Conservation (phyloP, 2,888 invertebrate species). For the Limnephilus rhombicus region DNA sequence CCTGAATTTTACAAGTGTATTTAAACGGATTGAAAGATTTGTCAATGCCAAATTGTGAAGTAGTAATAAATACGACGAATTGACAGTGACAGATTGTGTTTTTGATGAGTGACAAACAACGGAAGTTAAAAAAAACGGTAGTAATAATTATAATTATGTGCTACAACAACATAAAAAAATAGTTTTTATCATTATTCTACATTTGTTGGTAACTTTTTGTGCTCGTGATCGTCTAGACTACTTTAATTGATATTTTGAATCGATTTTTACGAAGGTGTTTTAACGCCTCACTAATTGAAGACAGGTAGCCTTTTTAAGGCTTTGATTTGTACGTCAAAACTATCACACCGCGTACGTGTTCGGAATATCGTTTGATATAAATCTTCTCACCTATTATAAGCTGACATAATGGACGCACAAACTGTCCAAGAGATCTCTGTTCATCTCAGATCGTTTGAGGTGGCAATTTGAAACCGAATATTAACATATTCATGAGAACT, state of each 20-base stretch:
- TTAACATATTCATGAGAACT: slow-evolving; percentile 40
- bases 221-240: neutral
- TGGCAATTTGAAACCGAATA: slow-evolving; percentile 7
- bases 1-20: neutral
- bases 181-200: neutral
- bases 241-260: neutral
- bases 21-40: neutral
- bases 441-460: neutral
- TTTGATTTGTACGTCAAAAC: slow-evolving; percentile 29
- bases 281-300: neutral
- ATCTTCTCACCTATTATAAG: slow-evolving; percentile 10
- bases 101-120: slow-evolving; percentile 4
- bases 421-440: neutral
- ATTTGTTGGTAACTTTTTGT: neutral
- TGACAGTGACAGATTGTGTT: slow-evolving; percentile 22
- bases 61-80: slow-evolving; percentile 9
- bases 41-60: slow-evolving; percentile 13
- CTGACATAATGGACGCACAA: slow-evolving; percentile 9
- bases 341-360: slow-evolving; percentile 8
- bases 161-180: neutral
- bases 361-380: slow-evolving; percentile 35
- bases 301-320: slow-evolving; percentile 12
- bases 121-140: slow-evolving; percentile 17
- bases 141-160: slow-evolving; percentile 14
- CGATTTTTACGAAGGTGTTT: neutral